Percentiles rank a stretch among this genome's conserved stretches.
Evolutionary conservation across 2,113 vertebrate genomes (phyloP).

Genomic region (Hemicordylus capensis): DNA sequence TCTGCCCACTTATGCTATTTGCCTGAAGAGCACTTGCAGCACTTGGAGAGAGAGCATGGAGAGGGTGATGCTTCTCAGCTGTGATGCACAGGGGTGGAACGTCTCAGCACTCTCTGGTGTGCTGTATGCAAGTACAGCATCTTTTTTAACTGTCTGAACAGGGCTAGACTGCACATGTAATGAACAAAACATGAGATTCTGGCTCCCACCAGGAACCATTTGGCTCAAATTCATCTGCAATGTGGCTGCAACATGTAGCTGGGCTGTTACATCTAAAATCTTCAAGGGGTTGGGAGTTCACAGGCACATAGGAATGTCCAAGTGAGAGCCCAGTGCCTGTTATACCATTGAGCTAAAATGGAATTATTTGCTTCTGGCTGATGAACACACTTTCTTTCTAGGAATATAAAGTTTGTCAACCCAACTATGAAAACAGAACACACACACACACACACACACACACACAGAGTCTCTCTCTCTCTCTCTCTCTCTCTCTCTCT

Average conservation of each 20-base stretch:
- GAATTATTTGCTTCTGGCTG: not conserved
- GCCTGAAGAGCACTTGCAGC: too few relatives aligned
- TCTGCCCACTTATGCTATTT: too few relatives aligned
- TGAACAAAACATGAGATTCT: not conserved
- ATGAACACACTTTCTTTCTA: not conserved
- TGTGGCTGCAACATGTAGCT: not conserved
- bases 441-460: too few relatives aligned
- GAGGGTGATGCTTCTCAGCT: too few relatives aligned
- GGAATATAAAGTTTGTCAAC: constrained; percentile 12
- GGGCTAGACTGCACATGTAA: too few relatives aligned
- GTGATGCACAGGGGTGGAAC: too few relatives aligned
- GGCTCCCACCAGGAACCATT: not conserved
- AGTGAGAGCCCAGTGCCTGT: not conserved
- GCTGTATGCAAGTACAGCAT: too few relatives aligned
- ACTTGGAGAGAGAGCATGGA: too few relatives aligned
- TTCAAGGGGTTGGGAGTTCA: not conserved
- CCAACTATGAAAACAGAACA: constrained; percentile 23
- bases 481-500: too few relatives aligned
- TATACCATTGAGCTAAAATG: not conserved
- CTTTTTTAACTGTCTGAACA: too few relatives aligned
- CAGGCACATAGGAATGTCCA: not conserved
- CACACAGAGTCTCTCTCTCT: too few relatives aligned
- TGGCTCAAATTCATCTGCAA: not conserved
- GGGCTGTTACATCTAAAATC: not conserved
- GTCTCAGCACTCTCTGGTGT: too few relatives aligned